phyloP scores from a whole-genome alignment of 30 jellyfish, hydroid and myxozoan genomes.

The Aurelia aurita complex sp. Pacific region DNA sequence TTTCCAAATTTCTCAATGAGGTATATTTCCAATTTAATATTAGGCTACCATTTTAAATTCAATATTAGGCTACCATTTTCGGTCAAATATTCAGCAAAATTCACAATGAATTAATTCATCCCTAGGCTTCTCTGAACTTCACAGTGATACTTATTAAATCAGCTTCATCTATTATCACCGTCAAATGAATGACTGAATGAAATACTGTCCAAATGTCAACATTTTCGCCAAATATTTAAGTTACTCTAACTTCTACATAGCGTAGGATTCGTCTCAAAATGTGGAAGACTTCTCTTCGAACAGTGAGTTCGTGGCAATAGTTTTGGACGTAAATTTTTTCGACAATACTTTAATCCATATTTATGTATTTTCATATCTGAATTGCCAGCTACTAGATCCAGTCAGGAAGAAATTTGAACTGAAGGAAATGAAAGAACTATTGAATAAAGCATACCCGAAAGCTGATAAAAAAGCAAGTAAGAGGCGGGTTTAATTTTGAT shows the following conservation, averaged over 20 bases:
- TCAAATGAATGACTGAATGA: too few species aligned
- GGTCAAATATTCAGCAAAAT: too few species aligned
- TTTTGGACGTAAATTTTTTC: not conserved
- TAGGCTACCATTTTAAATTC: not conserved
- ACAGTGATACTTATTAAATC: too few species aligned
- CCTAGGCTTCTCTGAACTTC: too few species aligned
- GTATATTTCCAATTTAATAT: constrained; percentile 26
- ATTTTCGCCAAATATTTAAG: too few species aligned
- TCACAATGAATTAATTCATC: too few species aligned
- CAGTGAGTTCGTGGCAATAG: too few species aligned
- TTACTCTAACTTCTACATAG: too few species aligned
- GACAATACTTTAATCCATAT: not conserved
- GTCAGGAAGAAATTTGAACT: constrained; percentile 79
- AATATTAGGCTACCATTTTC: not conserved
- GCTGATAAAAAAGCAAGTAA: constrained; percentile 73
- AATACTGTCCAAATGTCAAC: too few species aligned
- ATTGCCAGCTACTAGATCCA: constrained; percentile 83
- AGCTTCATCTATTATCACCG: too few species aligned
- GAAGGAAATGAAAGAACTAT: constrained; percentile 73
- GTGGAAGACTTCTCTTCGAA: too few species aligned
- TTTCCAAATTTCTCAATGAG: constrained; percentile 74
- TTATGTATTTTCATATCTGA: not conserved
- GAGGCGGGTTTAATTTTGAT: not conserved
- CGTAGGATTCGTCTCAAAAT: too few species aligned
- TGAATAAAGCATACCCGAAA: constrained; percentile 78